Conservation (phyloP, 2,797 vertebrate species). For the Limnodromus scolopaceus region DNA sequence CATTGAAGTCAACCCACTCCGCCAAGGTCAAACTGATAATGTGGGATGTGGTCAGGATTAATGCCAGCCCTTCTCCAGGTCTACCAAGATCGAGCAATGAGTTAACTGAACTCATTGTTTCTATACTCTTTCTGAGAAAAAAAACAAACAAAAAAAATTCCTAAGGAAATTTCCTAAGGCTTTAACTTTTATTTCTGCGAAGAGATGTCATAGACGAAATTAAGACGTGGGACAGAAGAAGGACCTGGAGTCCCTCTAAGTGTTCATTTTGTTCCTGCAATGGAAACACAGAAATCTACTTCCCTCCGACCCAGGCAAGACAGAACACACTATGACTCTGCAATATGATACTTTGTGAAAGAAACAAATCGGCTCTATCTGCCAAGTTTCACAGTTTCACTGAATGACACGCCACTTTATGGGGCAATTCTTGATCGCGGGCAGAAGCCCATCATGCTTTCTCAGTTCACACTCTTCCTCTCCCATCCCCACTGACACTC, state of each 20-base stretch:
- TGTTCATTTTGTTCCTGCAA: background rate
- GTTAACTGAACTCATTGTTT: background rate
- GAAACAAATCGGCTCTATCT: constrained; percentile 16
- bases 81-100: background rate
- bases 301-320: background rate
- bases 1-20: background rate
- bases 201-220: background rate
- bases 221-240: background rate
- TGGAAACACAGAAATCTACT: background rate
- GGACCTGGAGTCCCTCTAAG: constrained; percentile 10
- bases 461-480: background rate
- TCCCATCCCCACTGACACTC: background rate
- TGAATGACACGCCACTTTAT: constrained; percentile 8
- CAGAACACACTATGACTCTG: constrained; percentile 33
- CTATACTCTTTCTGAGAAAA: background rate
- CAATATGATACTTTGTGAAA: constrained; percentile 34
- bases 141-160: background rate
- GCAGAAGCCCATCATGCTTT: constrained; percentile 23
- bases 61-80: background rate
- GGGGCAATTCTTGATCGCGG: background rate
- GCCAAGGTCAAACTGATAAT: background rate
- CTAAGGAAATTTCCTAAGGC: background rate
- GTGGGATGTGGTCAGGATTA: background rate
- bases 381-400: constrained; percentile 32
- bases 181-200: constrained; percentile 41